Conservation (phyloP, 2,888 invertebrate genomes). For the Tholera decimalis region DNA sequence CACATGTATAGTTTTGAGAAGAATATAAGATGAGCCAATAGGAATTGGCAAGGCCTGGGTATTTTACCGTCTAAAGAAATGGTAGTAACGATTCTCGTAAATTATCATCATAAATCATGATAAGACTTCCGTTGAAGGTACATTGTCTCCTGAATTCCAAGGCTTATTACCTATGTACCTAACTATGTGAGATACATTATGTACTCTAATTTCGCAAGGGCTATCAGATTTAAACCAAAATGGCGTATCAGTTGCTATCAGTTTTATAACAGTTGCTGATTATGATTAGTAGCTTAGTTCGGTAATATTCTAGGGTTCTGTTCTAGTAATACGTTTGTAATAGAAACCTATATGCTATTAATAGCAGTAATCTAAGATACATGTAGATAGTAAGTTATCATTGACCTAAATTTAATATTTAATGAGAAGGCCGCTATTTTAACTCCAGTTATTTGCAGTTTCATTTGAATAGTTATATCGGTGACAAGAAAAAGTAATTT, state of each 20-base stretch:
- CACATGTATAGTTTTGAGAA: constrained; percentile 1
- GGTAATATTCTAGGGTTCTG: constrained; percentile 17
- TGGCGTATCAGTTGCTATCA: constrained; percentile 20
- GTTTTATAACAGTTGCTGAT: constrained; percentile 45
- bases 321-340: constrained; percentile 29
- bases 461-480: constrained; percentile 21
- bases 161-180: constrained; percentile 34
- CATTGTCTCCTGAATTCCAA: constrained; percentile 59
- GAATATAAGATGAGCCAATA: constrained; percentile 32
- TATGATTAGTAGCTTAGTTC: constrained; percentile 35
- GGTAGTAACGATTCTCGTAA: constrained; percentile 52
- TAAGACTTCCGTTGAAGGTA: constrained; percentile 53
- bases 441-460: constrained; percentile 29
- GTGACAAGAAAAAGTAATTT: constrained; percentile 34
- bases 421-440: constrained; percentile 25
- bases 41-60: constrained; percentile 16
- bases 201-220: constrained; percentile 32
- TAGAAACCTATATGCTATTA: constrained; percentile 45
- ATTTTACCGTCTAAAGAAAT: constrained; percentile 37
- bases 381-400: constrained; percentile 37
- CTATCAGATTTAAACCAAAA: constrained; percentile 34
- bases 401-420: constrained; percentile 47
- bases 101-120: constrained; percentile 64
- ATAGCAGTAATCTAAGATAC: constrained; percentile 47
- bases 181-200: constrained; percentile 45